phyloP scores from a whole-genome alignment of 2,797 vertebrate genomes.

The Hippocampus kuda region DNA sequence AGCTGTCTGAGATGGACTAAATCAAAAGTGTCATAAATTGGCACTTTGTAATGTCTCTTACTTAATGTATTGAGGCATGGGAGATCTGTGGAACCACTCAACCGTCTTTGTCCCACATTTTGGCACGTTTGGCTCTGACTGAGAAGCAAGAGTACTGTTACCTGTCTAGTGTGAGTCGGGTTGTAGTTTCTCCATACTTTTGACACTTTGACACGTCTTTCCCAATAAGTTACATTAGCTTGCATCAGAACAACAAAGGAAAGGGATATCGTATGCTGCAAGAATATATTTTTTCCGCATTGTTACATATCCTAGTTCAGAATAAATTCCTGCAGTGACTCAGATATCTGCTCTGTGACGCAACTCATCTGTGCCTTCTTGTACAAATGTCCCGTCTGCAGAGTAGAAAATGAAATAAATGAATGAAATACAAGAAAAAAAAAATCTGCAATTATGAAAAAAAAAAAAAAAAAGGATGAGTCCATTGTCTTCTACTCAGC shows the following conservation, averaged over 20 bases:
- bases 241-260: not conserved
- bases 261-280: not conserved
- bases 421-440: not conserved
- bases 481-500: not conserved
- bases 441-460: not conserved
- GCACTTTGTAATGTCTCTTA: too few relatives aligned
- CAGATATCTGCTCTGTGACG: not conserved
- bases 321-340: not conserved
- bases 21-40: too few relatives aligned
- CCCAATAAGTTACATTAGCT: not conserved
- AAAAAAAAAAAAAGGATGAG: not conserved
- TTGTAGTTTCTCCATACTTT: not conserved
- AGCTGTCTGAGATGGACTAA: too few relatives aligned
- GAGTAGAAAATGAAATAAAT: not conserved
- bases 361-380: not conserved
- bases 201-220: not conserved
- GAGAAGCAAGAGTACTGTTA: not conserved
- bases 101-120: too few relatives aligned
- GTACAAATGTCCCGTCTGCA: not conserved
- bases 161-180: not conserved
- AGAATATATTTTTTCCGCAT: not conserved
- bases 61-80: too few relatives aligned
- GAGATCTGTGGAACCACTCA: too few relatives aligned
- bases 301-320: not conserved
- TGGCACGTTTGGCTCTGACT: not conserved